Percentiles rank a stretch among this genome's conserved stretches.
Evolutionary conservation across 2,113 vertebrate genomes (phyloP).

Genomic region (Edolisoma coerulescens): DNA sequence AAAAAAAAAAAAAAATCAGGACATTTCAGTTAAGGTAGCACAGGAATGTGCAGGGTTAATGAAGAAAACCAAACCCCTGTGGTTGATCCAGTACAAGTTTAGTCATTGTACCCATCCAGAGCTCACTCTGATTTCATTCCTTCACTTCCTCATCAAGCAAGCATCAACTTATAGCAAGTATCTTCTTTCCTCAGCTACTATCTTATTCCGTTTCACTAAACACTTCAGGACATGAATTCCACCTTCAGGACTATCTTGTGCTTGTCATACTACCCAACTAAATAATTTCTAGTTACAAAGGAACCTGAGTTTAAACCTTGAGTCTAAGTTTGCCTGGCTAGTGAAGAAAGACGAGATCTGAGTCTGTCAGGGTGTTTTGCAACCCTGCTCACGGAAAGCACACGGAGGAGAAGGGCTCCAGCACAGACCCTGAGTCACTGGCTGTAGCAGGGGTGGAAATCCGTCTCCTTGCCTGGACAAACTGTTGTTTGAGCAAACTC

Average conservation of each 20-base stretch:
- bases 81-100: conserved; percentile 41
- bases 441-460: neutral
- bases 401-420: neutral
- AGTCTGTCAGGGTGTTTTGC: neutral
- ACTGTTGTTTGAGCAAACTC: conserved; percentile 7
- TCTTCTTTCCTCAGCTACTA: neutral
- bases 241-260: neutral
- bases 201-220: neutral
- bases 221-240: neutral
- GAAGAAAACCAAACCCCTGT: conserved; percentile 32
- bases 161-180: neutral
- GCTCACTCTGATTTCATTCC: conserved; percentile 24
- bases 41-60: conserved; percentile 16
- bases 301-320: neutral
- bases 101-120: conserved; percentile 28
- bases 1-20: neutral
- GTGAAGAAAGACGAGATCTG: neutral
- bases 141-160: conserved; percentile 52
- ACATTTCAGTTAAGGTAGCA: neutral
- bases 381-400: neutral
- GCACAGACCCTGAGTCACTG: neutral
- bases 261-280: neutral
- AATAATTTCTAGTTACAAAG: neutral
- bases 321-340: neutral
- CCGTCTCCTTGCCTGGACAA: conserved; percentile 5